These are phyloP conservation scores for Tinea trinotella DNA, from an alignment of 2,888 invertebrate species.

Conservation along the genomic window DNA sequence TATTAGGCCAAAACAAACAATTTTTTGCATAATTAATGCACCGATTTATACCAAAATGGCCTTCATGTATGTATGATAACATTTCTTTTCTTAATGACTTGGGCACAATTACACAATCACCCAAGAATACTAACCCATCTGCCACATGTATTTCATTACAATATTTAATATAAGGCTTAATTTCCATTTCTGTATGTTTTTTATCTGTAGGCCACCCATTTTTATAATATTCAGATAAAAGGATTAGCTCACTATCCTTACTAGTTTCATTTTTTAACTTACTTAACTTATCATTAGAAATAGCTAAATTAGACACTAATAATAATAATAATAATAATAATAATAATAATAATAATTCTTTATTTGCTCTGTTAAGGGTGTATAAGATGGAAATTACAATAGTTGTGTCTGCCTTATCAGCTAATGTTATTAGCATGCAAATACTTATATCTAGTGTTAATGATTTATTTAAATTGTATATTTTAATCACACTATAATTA, in stretches of 20 bases:
- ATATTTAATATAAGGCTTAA: background rate
- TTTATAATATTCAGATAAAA: conserved; percentile 5
- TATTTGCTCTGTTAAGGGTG: no score
- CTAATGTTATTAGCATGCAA: no score
- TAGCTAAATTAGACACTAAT: background rate
- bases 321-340: background rate
- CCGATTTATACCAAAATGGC: conserved; percentile 2
- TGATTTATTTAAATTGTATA: no score
- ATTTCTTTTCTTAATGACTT: conserved; percentile 7
- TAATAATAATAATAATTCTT: no score
- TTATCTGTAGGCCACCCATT: conserved; percentile 3
- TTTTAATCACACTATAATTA: no score
- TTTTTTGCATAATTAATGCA: background rate
- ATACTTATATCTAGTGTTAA: no score
- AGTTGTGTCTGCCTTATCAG: no score
- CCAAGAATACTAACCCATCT: background rate
- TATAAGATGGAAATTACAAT: no score
- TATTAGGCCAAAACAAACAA: background rate
- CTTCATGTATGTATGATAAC: background rate
- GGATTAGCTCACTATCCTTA: no score
- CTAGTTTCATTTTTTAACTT: no score
- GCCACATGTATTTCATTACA: background rate
- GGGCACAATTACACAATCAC: background rate
- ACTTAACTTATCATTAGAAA: background rate
- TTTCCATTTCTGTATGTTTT: background rate